A percentile compares a stretch with the other conserved stretches of the same genome.
These are phyloP conservation scores for Xenotilapia leptura DNA, from an alignment of 2,113 vertebrate species.

Conservation along the genomic window DNA sequence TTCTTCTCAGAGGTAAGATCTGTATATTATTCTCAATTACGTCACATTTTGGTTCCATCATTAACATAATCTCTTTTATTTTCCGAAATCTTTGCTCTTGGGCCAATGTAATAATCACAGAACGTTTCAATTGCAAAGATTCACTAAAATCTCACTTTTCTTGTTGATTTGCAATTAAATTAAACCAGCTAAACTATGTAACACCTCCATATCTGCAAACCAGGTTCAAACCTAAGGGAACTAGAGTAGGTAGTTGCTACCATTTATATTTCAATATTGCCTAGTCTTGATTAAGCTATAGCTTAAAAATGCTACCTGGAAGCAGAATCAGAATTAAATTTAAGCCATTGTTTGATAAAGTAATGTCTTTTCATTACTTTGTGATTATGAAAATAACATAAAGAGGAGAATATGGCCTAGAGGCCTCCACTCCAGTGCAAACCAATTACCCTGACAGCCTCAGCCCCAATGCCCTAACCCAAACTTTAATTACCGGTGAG, in stretches of 20 bases:
- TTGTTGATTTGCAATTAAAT: neutral
- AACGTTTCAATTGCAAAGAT: neutral
- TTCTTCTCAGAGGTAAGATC: conserved; percentile 95
- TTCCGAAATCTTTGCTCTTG: neutral
- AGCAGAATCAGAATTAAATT: neutral
- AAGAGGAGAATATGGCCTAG: conserved; percentile 3
- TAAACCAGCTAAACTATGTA: neutral
- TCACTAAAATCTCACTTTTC: neutral
- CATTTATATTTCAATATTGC: neutral
- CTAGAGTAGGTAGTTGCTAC: neutral
- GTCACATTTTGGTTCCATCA: neutral
- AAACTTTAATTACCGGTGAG: conserved; percentile 50
- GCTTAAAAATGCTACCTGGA: neutral
- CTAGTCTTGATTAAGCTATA: neutral
- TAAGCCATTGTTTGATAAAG: neutral
- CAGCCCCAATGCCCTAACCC: conserved; percentile 33
- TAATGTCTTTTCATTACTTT: conserved; percentile 4
- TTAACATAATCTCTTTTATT: neutral
- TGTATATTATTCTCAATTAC: neutral
- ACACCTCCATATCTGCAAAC: neutral
- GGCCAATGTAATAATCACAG: neutral
- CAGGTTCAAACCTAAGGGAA: neutral
- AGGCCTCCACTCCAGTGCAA: conserved; percentile 30
- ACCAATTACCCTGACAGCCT: conserved; percentile 50
- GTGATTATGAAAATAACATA: conserved; percentile 5